phyloP scores from a whole-genome alignment of 2,888 invertebrate genomes.

The Strigamia transsilvanica region DNA sequence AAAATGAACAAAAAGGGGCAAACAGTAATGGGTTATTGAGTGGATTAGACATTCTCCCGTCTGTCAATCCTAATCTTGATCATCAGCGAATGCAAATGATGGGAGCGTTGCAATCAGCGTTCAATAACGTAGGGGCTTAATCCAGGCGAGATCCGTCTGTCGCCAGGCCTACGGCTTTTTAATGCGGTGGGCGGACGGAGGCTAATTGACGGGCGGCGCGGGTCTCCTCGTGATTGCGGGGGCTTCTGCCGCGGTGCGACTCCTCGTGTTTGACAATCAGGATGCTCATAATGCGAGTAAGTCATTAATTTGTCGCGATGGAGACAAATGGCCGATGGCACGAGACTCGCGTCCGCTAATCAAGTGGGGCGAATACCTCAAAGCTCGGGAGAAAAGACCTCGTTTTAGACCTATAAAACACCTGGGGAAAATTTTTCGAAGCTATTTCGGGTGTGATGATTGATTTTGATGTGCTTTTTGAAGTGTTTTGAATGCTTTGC shows the following conservation, averaged over 20 bases:
- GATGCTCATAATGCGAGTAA: conserved; percentile 47
- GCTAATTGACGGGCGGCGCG: conserved; percentile 51
- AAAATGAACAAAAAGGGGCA: neutral
- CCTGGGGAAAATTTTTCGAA: neutral
- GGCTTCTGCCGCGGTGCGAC: conserved; percentile 32
- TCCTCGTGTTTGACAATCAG: conserved; percentile 47
- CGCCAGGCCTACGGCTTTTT: conserved; percentile 53
- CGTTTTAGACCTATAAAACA: neutral
- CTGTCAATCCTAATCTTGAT: conserved; percentile 42
- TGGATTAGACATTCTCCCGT: conserved; percentile 12
- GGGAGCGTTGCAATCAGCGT: conserved; percentile 27
- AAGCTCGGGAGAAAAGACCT: conserved; percentile 7
- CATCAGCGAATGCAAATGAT: conserved; percentile 40
- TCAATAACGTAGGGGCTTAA: conserved; percentile 48
- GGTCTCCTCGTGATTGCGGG: conserved; percentile 33
- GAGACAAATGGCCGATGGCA: conserved; percentile 49
- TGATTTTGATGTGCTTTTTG: neutral
- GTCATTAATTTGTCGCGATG: conserved; percentile 49
- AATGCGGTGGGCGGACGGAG: conserved; percentile 52
- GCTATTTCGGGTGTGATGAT: neutral
- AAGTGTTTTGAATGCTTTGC: neutral
- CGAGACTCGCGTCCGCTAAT: conserved; percentile 28
- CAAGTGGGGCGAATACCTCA: conserved; percentile 3
- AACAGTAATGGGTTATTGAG: conserved; percentile 5
- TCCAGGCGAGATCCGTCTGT: conserved; percentile 53